Conservation (phyloP, 2,113 vertebrate genomes). For the Condylura cristata region DNA sequence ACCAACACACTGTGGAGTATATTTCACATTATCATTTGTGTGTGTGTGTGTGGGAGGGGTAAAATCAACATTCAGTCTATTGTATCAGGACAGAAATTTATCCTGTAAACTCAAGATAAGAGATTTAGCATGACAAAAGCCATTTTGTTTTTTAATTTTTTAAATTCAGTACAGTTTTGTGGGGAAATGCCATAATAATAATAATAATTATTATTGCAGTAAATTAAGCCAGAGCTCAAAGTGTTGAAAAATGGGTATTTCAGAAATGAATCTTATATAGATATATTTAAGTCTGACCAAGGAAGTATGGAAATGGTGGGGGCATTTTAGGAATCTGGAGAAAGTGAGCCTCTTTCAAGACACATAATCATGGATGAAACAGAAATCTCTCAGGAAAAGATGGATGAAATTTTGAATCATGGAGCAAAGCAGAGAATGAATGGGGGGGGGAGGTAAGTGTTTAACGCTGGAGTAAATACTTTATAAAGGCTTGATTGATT, state of each 20-base stretch:
- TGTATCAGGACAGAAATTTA: not conserved
- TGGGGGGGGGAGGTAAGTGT: not conserved
- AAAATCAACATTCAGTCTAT: not conserved
- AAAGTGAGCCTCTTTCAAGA: not conserved
- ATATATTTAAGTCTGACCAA: not conserved
- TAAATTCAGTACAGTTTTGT: not conserved
- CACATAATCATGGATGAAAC: not conserved
- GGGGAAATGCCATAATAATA: no score
- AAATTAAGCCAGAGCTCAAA: not conserved
- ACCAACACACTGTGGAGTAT: not conserved
- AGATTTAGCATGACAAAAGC: not conserved
- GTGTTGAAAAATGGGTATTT: not conserved
- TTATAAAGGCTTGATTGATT: not conserved
- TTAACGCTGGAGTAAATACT: not conserved
- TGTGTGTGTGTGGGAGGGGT: not conserved
- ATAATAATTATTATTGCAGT: no score
- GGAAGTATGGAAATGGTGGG: not conserved
- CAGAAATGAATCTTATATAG: not conserved
- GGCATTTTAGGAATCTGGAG: not conserved
- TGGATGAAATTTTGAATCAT: not conserved
- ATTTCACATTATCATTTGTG: not conserved
- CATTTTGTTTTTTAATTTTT: not conserved
- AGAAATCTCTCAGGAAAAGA: not conserved
- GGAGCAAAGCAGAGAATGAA: not conserved
- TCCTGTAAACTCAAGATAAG: not conserved